Evolutionary conservation across 2,113 vertebrate genomes (phyloP).

Genomic region (Amia ocellicauda): DNA sequence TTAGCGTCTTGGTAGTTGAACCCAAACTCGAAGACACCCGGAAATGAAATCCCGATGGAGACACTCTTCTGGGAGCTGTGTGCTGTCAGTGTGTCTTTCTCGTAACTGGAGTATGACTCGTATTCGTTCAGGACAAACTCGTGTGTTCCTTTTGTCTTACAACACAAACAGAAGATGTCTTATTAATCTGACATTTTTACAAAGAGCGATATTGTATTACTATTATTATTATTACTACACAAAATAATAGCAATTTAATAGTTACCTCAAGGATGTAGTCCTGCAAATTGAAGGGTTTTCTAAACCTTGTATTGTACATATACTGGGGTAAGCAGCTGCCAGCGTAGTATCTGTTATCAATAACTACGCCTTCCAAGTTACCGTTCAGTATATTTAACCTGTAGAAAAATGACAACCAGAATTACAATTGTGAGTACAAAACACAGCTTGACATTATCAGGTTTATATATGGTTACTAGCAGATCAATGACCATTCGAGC

Average conservation of each 20-base stretch:
- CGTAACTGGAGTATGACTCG: slow-evolving; percentile 74
- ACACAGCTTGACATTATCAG: background rate
- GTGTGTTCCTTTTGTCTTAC: slow-evolving; percentile 80
- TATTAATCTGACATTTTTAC: no score
- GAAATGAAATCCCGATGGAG: slow-evolving; percentile 58
- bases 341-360: slow-evolving; percentile 86
- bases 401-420: slow-evolving; percentile 14
- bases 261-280: slow-evolving; percentile 77
- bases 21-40: slow-evolving; percentile 54
- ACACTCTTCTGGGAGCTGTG: slow-evolving; percentile 38
- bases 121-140: slow-evolving; percentile 73
- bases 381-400: slow-evolving; percentile 85
- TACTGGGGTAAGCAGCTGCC: slow-evolving; percentile 81
- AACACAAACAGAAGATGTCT: slow-evolving; percentile 16
- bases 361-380: slow-evolving; percentile 77
- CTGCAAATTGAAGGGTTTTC: slow-evolving; percentile 87
- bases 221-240: background rate
- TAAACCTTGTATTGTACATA: slow-evolving; percentile 73
- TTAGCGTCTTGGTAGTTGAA: slow-evolving; percentile 46
- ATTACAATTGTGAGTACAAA: background rate
- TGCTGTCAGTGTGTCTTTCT: slow-evolving; percentile 39
- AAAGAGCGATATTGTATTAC: no score
- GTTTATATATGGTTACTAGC: no score
- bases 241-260: no score
- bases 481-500: no score